Percentiles rank a stretch among this genome's conserved stretches.
Conservation (phyloP, 2,888 invertebrate genomes). For the Hemaris fuciformis region DNA sequence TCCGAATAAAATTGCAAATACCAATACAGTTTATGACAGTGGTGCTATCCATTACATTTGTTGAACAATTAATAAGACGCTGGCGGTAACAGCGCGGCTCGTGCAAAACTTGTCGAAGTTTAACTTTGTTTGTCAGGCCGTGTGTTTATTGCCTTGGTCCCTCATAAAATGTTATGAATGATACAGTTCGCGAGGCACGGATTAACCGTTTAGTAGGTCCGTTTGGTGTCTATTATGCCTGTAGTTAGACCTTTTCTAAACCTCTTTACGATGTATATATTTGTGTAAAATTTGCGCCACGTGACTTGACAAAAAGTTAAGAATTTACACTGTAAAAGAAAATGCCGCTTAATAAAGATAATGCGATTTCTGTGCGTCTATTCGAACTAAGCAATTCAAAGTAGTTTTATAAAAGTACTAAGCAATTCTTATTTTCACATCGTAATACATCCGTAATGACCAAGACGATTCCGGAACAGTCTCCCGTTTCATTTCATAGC, state of each 20-base stretch:
- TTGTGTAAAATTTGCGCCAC: background rate
- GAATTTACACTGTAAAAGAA: no score
- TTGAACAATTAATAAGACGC: conserved; percentile 19
- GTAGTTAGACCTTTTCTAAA: conserved; percentile 37
- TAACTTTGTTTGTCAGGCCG: conserved; percentile 52
- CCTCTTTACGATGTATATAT: conserved; percentile 31
- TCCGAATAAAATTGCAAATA: no score
- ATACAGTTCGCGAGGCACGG: conserved; percentile 53
- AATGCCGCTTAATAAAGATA: no score
- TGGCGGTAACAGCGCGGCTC: conserved; percentile 20
- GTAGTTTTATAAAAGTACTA: background rate
- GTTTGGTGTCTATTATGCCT: conserved; percentile 47
- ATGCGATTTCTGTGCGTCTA: no score
- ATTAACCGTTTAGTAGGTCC: conserved; percentile 58
- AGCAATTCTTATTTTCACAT: background rate
- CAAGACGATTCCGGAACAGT: background rate
- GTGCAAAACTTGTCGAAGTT: conserved; percentile 46
- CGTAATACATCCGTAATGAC: background rate
- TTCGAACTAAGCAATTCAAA: background rate
- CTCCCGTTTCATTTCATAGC: background rate
- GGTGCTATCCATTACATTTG: background rate
- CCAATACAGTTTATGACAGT: background rate
- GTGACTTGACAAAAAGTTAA: background rate
- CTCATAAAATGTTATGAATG: conserved; percentile 68
- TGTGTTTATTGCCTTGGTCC: conserved; percentile 56